A percentile compares a stretch with the other conserved stretches of the same genome.
Conservation (phyloP, 2,797 vertebrate species). For the Sebastes itinus region DNA sequence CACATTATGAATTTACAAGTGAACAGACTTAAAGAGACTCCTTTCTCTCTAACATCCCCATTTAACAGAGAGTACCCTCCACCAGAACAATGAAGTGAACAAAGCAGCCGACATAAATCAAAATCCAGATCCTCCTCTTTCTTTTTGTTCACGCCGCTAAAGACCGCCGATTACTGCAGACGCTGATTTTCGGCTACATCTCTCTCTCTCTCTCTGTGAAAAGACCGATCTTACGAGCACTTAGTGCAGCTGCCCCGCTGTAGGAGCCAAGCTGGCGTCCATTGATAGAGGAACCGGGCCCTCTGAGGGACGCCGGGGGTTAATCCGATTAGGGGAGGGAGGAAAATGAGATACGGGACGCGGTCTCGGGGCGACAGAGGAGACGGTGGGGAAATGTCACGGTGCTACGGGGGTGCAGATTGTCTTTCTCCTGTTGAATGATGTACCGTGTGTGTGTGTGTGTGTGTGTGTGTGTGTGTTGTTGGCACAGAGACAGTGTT, state of each 20-base stretch:
- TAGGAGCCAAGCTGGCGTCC: slow-evolving; percentile 48
- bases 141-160: slow-evolving; percentile 32
- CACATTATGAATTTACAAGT: slow-evolving; percentile 30
- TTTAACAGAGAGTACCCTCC: slow-evolving; percentile 25
- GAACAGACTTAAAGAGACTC: slow-evolving; percentile 10
- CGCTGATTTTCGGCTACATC: slow-evolving; percentile 7
- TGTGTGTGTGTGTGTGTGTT: slow-evolving; percentile 1
- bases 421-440: slow-evolving; percentile 29
- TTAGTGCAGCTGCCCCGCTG: slow-evolving; percentile 41
- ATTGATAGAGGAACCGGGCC: slow-evolving; percentile 40
- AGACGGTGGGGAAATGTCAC: slow-evolving; percentile 47
- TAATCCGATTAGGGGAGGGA: slow-evolving; percentile 68
- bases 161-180: slow-evolving; percentile 28
- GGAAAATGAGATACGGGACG: slow-evolving; percentile 56
- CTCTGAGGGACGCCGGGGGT: slow-evolving; percentile 11
- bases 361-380: background rate
- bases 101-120: slow-evolving; percentile 44
- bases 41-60: background rate
- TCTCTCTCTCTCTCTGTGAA: slow-evolving; percentile 19
- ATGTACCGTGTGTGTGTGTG: background rate
- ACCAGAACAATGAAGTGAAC: slow-evolving; percentile 22
- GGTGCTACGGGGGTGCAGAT: slow-evolving; percentile 1
- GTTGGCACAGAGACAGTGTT: background rate
- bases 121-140: slow-evolving; percentile 35
- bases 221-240: slow-evolving; percentile 21